Conservation (phyloP, 2,113 vertebrate genomes). For the Oryzias javanicus region DNA sequence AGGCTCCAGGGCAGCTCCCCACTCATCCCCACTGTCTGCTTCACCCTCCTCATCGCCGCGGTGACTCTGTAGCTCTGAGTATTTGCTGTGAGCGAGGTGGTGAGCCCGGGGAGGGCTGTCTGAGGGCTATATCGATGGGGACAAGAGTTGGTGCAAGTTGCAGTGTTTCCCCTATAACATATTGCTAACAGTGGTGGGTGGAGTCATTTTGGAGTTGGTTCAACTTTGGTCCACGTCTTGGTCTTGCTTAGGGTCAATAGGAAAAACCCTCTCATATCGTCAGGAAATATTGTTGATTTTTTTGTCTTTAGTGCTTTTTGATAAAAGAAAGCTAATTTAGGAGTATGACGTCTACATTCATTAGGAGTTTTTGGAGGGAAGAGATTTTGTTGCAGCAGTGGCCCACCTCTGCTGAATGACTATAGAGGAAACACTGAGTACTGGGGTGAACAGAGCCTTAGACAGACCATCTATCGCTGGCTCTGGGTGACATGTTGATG, state of each 20-base stretch:
- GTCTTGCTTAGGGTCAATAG: constrained; percentile 16
- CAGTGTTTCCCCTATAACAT: constrained; percentile 70
- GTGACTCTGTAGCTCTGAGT: constrained; percentile 80
- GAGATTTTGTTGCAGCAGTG: constrained; percentile 28
- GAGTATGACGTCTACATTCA: constrained; percentile 26
- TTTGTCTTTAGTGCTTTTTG: constrained; percentile 24
- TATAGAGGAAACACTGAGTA: constrained; percentile 72
- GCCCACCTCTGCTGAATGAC: constrained; percentile 66
- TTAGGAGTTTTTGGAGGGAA: constrained; percentile 15
- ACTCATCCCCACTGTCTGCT: constrained; percentile 87
- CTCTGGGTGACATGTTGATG: constrained; percentile 64
- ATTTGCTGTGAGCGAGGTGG: constrained; percentile 91
- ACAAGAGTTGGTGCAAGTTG: constrained; percentile 71
- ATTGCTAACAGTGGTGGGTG: constrained; percentile 66
- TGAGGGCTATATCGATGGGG: constrained; percentile 84
- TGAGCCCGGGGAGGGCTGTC: constrained; percentile 89
- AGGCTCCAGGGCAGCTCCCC: constrained; percentile 79
- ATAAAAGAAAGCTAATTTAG: constrained; percentile 22
- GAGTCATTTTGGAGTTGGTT: constrained; percentile 33
- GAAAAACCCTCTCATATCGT: too few relatives aligned
- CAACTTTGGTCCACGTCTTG: constrained; percentile 50
- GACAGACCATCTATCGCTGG: constrained; percentile 56
- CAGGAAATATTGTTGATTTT: not conserved
- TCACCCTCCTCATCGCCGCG: constrained; percentile 90
- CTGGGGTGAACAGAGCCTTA: constrained; percentile 53